Evolutionary conservation across 2,888 invertebrate species (phyloP).

Genomic region (Allacma fusca): DNA sequence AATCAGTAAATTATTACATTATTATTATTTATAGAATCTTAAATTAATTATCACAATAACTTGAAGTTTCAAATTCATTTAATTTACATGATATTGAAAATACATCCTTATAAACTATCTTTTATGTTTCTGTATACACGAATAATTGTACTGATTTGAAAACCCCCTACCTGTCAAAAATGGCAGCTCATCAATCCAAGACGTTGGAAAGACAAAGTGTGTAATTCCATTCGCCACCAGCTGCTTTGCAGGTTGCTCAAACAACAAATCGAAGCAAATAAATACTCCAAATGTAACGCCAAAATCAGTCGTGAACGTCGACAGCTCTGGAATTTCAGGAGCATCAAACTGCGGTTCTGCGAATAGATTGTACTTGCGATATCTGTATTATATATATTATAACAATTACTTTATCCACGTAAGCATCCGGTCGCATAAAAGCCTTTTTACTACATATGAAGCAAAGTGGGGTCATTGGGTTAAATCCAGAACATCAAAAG

Average conservation of each 20-base stretch:
- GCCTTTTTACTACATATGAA: too few species aligned
- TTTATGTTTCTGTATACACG: too few species aligned
- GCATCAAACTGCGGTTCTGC: slow-evolving; percentile 66
- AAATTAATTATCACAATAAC: slow-evolving; percentile 7
- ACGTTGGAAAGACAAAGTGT: slow-evolving; percentile 74
- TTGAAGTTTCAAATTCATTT: slow-evolving; percentile 27
- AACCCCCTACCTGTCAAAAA: slow-evolving; percentile 76
- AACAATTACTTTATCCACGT: background rate
- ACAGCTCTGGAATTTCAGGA: slow-evolving; percentile 67
- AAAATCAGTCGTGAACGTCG: slow-evolving; percentile 77
- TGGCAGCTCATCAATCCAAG: slow-evolving; percentile 85
- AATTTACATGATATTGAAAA: slow-evolving; percentile 23
- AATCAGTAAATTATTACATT: too few species aligned
- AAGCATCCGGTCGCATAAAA: too few species aligned
- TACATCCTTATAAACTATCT: too few species aligned
- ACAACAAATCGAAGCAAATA: slow-evolving; percentile 84
- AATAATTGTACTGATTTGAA: too few species aligned
- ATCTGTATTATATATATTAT: slow-evolving; percentile 62
- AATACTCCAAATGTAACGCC: slow-evolving; percentile 82
- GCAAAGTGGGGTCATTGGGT: too few species aligned
- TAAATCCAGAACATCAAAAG: too few species aligned
- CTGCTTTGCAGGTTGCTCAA: slow-evolving; percentile 73
- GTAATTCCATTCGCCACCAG: slow-evolving; percentile 68
- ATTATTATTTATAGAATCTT: too few species aligned
- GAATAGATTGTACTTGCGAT: slow-evolving; percentile 67